Base-by-base conservation (phyloP, 2,888 invertebrate genomes). In the Amphipoea lucens region DNA sequence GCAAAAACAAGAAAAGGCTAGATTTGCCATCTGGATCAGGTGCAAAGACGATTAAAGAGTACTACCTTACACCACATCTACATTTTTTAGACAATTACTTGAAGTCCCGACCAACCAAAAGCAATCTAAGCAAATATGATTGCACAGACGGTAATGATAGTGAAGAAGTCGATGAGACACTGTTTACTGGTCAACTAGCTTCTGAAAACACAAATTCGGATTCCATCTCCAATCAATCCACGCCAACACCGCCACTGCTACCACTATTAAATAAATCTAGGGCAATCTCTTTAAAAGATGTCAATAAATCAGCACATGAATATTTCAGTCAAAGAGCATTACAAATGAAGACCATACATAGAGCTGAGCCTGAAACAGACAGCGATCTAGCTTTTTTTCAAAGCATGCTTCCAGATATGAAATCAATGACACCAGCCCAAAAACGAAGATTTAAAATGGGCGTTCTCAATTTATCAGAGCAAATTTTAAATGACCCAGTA, bases 401-500 rank as follows among this genome's bases (percentile, higher is more conserved):
- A 79, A 84, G 82, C 76, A 79, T 82, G 82, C 70, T 84, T 63
- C 82, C 82, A 76, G 84, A 84, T 36, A 82, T 82, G 79, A 84
- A 82, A 40, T 14, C 82, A 71, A 79, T 84, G 79, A 84, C 79
- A 12, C 84, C 76, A 70, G 79, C 74, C 72, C 85, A 83, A 79
- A 85, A 85, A 81, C 74, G 83, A 36, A 83, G 81, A 75, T 85
- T 85, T 79, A 81, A 83, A 80, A 84, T 79, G 69, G 74, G 78
- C 74, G 74, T 79, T 74, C 74, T 80, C 66, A 77, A 45, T 77
- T 82, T 84, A 74, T 72, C 84, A 17, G 76, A 75, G 72, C 79
- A 84, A 79, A 84, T 84, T 79, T 84, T 84, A 81, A 74, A 83
- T 81, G 83, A 80, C 17, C 82, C 79, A 80, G 82, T 82, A 82